Percentiles rank a stretch among this genome's conserved stretches.
phyloP scores from a whole-genome alignment of 2,888 invertebrate genomes.

The Rhimphoctona megacephalus region DNA sequence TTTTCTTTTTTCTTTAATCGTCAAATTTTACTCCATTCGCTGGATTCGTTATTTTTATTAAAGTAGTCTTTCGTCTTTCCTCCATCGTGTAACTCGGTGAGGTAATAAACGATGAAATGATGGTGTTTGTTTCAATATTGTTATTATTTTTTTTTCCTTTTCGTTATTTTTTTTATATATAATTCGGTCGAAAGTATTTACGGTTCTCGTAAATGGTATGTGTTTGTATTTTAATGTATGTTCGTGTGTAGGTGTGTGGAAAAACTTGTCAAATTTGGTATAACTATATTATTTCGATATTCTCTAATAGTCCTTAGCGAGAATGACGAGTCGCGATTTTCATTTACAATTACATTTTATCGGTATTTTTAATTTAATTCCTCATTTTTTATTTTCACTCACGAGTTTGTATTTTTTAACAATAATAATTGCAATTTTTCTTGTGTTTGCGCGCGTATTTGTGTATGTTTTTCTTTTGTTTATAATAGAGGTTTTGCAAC shows the following conservation, averaged over 20 bases:
- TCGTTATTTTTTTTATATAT: slow-evolving; percentile 6
- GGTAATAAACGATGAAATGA: slow-evolving; percentile 30
- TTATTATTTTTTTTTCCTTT: not conserved
- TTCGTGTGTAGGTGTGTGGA: slow-evolving; percentile 33
- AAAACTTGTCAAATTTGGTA: slow-evolving; percentile 45
- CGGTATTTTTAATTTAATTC: slow-evolving; percentile 28
- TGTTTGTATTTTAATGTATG: not conserved
- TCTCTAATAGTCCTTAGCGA: slow-evolving; percentile 53
- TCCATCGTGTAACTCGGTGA: not conserved
- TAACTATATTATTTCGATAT: slow-evolving; percentile 48
- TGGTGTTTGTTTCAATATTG: slow-evolving; percentile 3
- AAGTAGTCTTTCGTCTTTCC: not conserved
- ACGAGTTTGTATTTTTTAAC: slow-evolving; percentile 48
- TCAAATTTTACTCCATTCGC: not conserved
- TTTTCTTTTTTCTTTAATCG: too few relatives aligned
- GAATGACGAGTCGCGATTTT: slow-evolving; percentile 63
- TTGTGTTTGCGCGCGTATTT: not conserved
- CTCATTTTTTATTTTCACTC: slow-evolving; percentile 56
- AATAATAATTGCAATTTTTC: slow-evolving; percentile 59
- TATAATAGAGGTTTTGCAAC: slow-evolving; percentile 54
- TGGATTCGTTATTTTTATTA: slow-evolving; percentile 33
- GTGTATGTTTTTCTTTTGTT: slow-evolving; percentile 9
- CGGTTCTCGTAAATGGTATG: slow-evolving; percentile 32
- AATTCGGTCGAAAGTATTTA: slow-evolving; percentile 52
- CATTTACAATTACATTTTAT: slow-evolving; percentile 46